These are phyloP conservation scores for Cheilosia impressa DNA, from an alignment of 2,888 invertebrate species.

Conservation along the genomic window DNA sequence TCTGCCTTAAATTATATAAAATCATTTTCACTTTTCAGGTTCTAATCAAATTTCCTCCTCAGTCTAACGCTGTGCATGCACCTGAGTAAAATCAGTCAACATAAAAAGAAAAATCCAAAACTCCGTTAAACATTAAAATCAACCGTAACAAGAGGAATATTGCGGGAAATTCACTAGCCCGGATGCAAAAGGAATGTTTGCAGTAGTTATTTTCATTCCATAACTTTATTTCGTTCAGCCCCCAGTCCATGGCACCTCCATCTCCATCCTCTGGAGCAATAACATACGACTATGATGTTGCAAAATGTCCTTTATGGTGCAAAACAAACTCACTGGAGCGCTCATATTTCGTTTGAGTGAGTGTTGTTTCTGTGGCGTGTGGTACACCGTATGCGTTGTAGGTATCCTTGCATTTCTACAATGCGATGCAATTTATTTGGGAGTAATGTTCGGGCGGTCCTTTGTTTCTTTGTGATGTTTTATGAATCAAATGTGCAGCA, in stretches of 20 bases:
- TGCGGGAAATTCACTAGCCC: not conserved
- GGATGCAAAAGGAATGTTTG: conserved; percentile 23
- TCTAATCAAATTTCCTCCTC: conserved; percentile 44
- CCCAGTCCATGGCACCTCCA: not conserved
- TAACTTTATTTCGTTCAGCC: conserved; percentile 33
- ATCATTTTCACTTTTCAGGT: conserved; percentile 39
- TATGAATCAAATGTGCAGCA: conserved; percentile 38
- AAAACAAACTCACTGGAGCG: conserved; percentile 42
- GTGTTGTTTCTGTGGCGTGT: conserved; percentile 18
- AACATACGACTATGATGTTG: conserved; percentile 46
- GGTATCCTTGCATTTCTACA: not conserved
- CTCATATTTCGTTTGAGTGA: conserved; percentile 36
- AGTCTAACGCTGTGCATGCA: conserved; percentile 24
- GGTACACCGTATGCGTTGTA: not conserved
- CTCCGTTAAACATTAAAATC: conserved; percentile 14
- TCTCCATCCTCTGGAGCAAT: not conserved
- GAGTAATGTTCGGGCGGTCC: conserved; percentile 30
- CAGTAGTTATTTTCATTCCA: conserved; percentile 33
- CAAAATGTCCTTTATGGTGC: conserved; percentile 53
- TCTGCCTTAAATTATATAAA: conserved; percentile 5
- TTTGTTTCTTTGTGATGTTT: conserved; percentile 35
- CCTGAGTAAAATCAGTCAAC: conserved; percentile 36
- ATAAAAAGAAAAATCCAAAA: conserved; percentile 19
- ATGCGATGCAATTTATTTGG: conserved; percentile 17
- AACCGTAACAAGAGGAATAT: conserved; percentile 12